Evolutionary conservation across 2,113 vertebrate genomes (phyloP), one percentile per base, ranked within the genome.

Genomic region (Brachyhypopomus occidentalis): DNA sequence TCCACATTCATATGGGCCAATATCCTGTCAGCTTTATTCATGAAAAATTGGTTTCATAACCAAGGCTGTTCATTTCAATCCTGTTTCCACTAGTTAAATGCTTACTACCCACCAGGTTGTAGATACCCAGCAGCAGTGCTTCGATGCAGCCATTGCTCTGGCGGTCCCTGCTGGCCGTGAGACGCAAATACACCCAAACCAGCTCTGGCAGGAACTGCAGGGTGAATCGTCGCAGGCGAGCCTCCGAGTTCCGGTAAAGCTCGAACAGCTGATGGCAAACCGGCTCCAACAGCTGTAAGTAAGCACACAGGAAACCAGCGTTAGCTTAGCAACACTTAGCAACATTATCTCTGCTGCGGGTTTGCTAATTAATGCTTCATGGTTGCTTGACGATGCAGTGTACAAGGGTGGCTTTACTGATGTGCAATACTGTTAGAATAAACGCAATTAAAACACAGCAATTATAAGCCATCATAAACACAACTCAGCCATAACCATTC

Each of bases 181-280:
- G 87, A 14, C 95, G 94, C 83, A 99, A 92, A 84, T 99, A 98
- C 22, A 97, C 95, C 97, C 97, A 99, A 85, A 99, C 94, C 89
- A 99, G 85, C 91, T 98, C 98, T 1, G 98, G 98, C 79, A 99
- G 91, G 84, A 99, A 99, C 77, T 99, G 98, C 86, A 99, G 87
- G 0, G 98, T 99, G 92, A 99, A 99, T 79, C 96, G 96, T 73
- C 96, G 95, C 79, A 99, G 94, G 19, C 95, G 94, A 83, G 96
- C 94, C 83, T 98, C 96, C 27, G 96, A 95, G 87, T 96, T 98
- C 69, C 98, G 96, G 85, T 98, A 98, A 22, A 99, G 92, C 90
- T 99, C 97, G 83, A 99, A 98, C 48, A 99, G 94, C 89, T 99
- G 98, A 90, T 99, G 97, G 89, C 98, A 99, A 84, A 99, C 97